Conservation (phyloP, 2,888 invertebrate species). For the Stenurella melanura region DNA sequence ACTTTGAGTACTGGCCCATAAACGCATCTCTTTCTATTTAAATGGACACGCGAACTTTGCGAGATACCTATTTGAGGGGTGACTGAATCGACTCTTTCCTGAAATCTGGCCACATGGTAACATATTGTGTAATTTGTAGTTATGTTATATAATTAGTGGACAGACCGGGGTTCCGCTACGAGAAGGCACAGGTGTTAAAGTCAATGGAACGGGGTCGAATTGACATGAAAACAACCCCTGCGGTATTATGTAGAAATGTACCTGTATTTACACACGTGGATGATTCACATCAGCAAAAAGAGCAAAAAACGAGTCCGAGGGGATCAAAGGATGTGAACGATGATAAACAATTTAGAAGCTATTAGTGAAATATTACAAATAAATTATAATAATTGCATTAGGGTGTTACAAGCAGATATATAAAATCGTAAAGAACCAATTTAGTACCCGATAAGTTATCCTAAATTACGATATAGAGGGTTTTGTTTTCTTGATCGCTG, state of each 20-base stretch:
- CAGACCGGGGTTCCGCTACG: conserved; percentile 47
- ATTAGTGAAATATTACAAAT: neutral
- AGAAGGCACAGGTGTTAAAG: conserved; percentile 62
- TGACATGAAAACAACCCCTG: conserved; percentile 45
- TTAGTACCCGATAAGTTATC: too few species aligned
- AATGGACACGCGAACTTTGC: conserved; percentile 19
- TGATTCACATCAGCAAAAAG: conserved; percentile 37
- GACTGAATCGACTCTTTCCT: conserved; percentile 37
- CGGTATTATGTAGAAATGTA: conserved; percentile 16
- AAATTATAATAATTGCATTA: too few species aligned
- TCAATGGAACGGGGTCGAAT: conserved; percentile 49
- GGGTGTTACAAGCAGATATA: too few species aligned
- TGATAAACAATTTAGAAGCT: neutral
- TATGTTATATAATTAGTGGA: conserved; percentile 58
- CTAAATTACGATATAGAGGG: too few species aligned
- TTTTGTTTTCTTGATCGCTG: too few species aligned
- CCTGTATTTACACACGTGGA: conserved; percentile 42
- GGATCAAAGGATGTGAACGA: neutral
- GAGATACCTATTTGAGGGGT: conserved; percentile 45
- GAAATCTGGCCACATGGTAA: conserved; percentile 58
- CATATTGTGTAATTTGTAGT: conserved; percentile 68
- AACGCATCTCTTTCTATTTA: conserved; percentile 13
- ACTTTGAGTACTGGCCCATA: neutral
- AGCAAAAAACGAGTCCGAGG: neutral
- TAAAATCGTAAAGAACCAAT: too few species aligned